Conservation (phyloP, 2,113 vertebrate species). For the Pseudopipra pipra region DNA sequence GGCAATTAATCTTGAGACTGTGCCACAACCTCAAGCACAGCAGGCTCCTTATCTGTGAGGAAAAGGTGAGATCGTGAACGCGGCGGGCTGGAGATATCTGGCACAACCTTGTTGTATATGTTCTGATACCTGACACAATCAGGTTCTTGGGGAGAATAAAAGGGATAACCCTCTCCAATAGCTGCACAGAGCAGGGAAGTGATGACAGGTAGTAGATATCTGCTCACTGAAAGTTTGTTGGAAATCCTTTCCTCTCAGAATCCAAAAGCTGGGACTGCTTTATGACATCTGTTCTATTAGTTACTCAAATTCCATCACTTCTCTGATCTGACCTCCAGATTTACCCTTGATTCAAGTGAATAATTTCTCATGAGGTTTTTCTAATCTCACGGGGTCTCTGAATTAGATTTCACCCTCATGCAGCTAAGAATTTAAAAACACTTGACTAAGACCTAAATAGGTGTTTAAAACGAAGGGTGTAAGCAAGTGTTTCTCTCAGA, state of each 20-base stretch:
- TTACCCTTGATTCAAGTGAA: background rate
- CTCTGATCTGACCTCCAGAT: background rate
- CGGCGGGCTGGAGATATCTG: background rate
- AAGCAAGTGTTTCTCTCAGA: background rate
- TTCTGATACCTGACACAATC: background rate
- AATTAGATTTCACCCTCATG: background rate
- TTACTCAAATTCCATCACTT: background rate
- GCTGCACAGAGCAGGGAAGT: background rate
- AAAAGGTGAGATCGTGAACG: background rate
- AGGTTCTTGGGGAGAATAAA: background rate
- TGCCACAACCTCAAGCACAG: background rate
- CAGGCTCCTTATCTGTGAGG: background rate
- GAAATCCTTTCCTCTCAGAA: background rate
- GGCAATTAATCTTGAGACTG: background rate
- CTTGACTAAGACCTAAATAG: background rate
- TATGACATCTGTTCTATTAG: background rate
- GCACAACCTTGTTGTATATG: background rate
- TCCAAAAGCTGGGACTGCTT: background rate
- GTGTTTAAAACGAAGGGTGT: background rate
- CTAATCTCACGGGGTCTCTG: background rate
- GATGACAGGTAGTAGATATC: background rate
- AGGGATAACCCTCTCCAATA: background rate
- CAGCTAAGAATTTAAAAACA: background rate
- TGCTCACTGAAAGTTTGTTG: background rate
- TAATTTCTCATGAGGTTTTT: background rate